These are phyloP conservation scores for Pelagia noctiluca DNA, from an alignment of 30 jellyfish, hydroid and myxozoan species.

Conservation along the genomic window DNA sequence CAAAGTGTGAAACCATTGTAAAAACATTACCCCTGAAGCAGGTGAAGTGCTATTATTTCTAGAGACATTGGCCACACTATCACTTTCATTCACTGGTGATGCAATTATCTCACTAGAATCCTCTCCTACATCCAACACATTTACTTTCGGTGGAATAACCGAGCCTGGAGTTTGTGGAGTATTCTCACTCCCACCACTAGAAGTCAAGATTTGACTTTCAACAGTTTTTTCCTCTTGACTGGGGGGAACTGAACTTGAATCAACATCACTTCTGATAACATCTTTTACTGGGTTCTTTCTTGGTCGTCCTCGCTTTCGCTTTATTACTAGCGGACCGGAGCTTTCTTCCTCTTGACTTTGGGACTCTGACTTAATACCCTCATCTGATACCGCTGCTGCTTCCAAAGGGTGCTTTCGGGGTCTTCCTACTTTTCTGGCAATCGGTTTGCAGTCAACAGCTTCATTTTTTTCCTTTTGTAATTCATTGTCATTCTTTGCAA, in stretches of 20 bases:
- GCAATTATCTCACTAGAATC: background rate
- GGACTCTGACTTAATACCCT: background rate
- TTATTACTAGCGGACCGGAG: constrained; percentile 28
- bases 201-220: background rate
- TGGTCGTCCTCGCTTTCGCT: constrained; percentile 58
- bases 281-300: constrained; percentile 1
- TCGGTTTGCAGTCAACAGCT: background rate
- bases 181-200: background rate
- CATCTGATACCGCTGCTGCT: background rate
- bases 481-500: background rate
- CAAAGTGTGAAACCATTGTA: background rate
- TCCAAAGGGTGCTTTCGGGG: background rate
- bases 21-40: constrained; percentile 4
- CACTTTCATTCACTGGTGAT: background rate
- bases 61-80: background rate
- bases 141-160: background rate
- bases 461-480: background rate
- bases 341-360: too few species aligned
- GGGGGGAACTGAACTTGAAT: background rate
- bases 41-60: background rate
- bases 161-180: background rate
- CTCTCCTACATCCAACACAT: background rate
- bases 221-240: background rate
- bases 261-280: background rate
- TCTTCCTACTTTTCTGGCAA: background rate